These are phyloP conservation scores for Orgyia antiqua DNA, from an alignment of 2,888 invertebrate species.

Conservation along the genomic window DNA sequence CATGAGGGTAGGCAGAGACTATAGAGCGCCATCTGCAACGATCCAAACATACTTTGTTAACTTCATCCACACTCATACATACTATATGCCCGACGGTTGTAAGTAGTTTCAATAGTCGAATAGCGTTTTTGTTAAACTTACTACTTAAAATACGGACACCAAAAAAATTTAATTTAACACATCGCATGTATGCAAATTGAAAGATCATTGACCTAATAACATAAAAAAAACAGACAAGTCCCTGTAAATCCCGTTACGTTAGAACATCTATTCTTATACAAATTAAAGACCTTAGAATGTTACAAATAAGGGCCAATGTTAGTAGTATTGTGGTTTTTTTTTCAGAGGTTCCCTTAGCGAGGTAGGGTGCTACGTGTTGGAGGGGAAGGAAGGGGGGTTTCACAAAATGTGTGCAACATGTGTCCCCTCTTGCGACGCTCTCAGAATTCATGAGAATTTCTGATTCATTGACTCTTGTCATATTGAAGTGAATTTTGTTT, in stretches of 20 bases:
- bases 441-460: constrained; percentile 65
- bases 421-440: constrained; percentile 44
- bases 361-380: constrained; percentile 32
- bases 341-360: constrained; percentile 63
- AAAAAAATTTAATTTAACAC: constrained; percentile 7
- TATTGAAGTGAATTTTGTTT: constrained; percentile 32
- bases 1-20: too few relatives aligned
- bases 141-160: too few relatives aligned
- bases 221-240: constrained; percentile 41
- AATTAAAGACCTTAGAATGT: constrained; percentile 20
- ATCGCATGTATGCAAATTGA: constrained; percentile 22
- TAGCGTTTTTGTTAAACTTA: too few relatives aligned
- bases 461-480: constrained; percentile 62
- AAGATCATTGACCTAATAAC: constrained; percentile 43
- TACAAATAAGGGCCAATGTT: constrained; percentile 33
- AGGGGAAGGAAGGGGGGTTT: constrained; percentile 39
- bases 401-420: constrained; percentile 64
- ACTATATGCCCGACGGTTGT: too few relatives aligned
- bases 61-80: too few relatives aligned
- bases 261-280: constrained; percentile 1
- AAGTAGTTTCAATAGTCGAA: too few relatives aligned
- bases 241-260: constrained; percentile 29
- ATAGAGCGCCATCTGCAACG: too few relatives aligned
- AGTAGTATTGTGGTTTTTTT: constrained; percentile 44
- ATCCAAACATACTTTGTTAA: too few relatives aligned